These are phyloP conservation scores for Mormyrus iriodes DNA, from an alignment of 2,113 vertebrate genomes.

Conservation along the genomic window DNA sequence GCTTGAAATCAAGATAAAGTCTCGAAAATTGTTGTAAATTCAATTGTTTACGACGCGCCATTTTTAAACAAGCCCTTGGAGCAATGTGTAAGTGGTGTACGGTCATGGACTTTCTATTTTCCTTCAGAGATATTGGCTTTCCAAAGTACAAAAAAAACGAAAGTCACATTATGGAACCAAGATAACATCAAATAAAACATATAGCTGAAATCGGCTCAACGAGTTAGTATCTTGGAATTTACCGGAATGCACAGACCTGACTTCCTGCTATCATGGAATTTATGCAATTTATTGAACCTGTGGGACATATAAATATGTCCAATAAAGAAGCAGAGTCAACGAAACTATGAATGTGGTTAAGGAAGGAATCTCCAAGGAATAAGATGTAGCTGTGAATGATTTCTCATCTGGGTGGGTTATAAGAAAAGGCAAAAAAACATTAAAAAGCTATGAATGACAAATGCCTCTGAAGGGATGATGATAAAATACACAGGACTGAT, in stretches of 20 bases:
- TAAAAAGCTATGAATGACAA: no score
- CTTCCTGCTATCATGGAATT: neutral
- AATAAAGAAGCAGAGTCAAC: neutral
- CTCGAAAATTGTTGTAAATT: neutral
- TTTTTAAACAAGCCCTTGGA: neutral
- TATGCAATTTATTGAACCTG: neutral
- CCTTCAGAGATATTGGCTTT: neutral
- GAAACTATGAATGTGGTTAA: neutral
- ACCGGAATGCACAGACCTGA: neutral
- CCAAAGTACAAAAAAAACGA: neutral
- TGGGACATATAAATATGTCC: neutral
- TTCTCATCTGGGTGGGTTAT: neutral
- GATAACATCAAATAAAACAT: neutral
- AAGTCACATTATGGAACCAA: neutral
- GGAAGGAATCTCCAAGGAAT: neutral
- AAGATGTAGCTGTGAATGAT: neutral
- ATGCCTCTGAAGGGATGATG: no score
- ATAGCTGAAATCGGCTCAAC: neutral
- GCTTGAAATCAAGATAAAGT: neutral
- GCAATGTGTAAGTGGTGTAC: neutral
- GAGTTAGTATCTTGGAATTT: neutral
- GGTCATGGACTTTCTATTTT: neutral
- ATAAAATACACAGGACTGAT: neutral
- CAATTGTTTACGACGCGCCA: neutral
- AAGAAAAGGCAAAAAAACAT: neutral